A percentile compares a stretch with the other conserved stretches of the same genome.
Evolutionary conservation across 2,888 invertebrate species (phyloP).

Genomic region (Drosophila leonis): DNA sequence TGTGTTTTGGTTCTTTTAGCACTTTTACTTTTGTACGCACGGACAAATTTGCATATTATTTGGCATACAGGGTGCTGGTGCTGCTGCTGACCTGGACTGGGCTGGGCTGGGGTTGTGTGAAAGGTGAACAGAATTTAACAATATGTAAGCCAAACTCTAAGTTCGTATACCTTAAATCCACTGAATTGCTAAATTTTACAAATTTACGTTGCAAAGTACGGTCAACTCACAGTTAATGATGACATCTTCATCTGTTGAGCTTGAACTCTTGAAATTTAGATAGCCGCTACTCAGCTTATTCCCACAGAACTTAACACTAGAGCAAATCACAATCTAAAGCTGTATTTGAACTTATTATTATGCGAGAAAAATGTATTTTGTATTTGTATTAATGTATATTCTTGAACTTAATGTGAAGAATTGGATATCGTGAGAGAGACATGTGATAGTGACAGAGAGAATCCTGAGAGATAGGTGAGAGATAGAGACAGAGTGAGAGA

Average conservation of each 20-base stretch:
- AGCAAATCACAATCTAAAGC: no score
- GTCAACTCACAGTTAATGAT: neutral
- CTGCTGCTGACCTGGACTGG: neutral
- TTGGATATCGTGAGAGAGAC: no score
- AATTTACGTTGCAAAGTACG: neutral
- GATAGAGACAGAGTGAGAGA: neutral
- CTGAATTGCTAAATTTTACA: neutral
- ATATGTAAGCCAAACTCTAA: neutral
- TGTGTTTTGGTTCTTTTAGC: conserved; percentile 36
- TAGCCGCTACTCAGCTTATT: neutral
- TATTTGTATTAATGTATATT: no score
- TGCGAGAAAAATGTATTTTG: no score
- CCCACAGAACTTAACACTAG: neutral
- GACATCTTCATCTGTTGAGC: neutral
- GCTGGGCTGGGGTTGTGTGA: neutral
- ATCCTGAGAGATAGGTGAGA: no score
- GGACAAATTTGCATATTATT: conserved; percentile 68
- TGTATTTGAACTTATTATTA: no score
- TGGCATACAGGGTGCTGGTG: conserved; percentile 35
- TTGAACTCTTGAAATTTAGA: neutral
- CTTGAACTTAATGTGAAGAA: no score
- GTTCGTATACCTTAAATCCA: no score
- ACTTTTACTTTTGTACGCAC: conserved; percentile 59
- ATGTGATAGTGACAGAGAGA: no score
- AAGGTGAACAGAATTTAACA: neutral